Base-by-base conservation (phyloP, 1,140 invertebrate genomes). In the Ylistrum balloti region DNA sequence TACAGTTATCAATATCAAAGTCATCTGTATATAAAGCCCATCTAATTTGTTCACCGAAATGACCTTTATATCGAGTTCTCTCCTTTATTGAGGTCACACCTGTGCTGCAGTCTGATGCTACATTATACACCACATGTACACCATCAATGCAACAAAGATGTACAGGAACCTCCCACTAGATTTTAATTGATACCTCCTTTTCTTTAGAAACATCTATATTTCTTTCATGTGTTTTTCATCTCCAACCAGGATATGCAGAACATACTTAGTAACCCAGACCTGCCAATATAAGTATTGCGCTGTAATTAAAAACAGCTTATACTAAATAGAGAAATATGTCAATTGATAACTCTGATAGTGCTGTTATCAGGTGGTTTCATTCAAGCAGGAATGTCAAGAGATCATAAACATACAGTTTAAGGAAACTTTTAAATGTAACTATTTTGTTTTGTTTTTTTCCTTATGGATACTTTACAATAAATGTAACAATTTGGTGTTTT, bases 141-240 rank as follows among this genome's bases (percentile, higher is more conserved):
- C 35, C 35, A 56, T 56, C 45, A 56, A 20, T 56, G 2, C 9
- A 56, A 56, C 20, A 56, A n/a, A 3, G 35, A 20, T 20, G 13
- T 74, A 28, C n/a, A 74, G 9, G 9, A 74, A 11, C 15, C 56
- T 28, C 7, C n/a, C 22, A 1, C 9, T 45, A 74, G 0, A 74
- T 28, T n/a, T 28, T 28, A 74, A 74, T 28, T 28, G 56, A 28
- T 28, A 74, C 1, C 11, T 20, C 5, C 56, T 74, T 17, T 45
- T 74, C 56, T 74, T 74, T 74, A 74, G 56, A n/a, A n/a, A 74
- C 56, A 28, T 28, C 56, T 28, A 74, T 28, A 74, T 74, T 74
- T n/a, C 22, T 74, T 74, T 74, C n/a, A 45, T 45, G 22, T 28
- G 22, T 74, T n/a, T 56, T 74, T 74, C 56, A 74, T 74, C 22